Conservation (phyloP, 1,140 invertebrate genomes). For the Achroia grisella region DNA sequence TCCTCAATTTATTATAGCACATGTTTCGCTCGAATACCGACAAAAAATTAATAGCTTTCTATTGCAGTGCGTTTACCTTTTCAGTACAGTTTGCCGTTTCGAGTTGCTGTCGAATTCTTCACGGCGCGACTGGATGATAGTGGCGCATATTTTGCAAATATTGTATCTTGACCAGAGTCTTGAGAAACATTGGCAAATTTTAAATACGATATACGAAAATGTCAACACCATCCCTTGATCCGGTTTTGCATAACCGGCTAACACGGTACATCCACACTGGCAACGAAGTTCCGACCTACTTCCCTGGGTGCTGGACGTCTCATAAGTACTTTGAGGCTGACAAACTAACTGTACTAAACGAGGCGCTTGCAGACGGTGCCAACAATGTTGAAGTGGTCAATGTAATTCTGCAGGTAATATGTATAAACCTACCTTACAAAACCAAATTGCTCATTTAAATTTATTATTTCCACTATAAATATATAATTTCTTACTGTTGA, state of each 20-base stretch:
- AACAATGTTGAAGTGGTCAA: conserved; percentile 63
- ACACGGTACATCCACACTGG: conserved; percentile 73
- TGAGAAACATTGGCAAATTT: conserved; percentile 5
- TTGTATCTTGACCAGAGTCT: conserved; percentile 7
- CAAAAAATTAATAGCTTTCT: conserved; percentile 47
- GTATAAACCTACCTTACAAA: no score
- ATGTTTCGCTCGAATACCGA: conserved; percentile 61
- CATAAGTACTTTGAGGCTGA: conserved; percentile 69
- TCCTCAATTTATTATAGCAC: conserved; percentile 63
- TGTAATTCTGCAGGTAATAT: conserved; percentile 66
- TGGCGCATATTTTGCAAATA: conserved; percentile 7
- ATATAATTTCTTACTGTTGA: no score
- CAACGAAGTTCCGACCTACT: conserved; percentile 73
- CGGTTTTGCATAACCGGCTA: conserved; percentile 46
- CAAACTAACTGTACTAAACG: conserved; percentile 61
- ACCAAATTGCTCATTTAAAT: no score
- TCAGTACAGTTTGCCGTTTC: conserved; percentile 27
- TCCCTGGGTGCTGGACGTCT: conserved; percentile 73
- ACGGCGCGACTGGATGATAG: conserved; percentile 8
- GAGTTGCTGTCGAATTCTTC: neutral
- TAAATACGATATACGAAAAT: conserved; percentile 10
- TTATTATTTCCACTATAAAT: no score
- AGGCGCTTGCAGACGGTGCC: conserved; percentile 42
- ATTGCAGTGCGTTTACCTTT: conserved; percentile 36
- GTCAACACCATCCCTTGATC: conserved; percentile 28